A percentile compares a stretch with the other conserved stretches of the same genome.
Conservation (phyloP, 2,888 invertebrate species). For the Phytoseiulus persimilis region DNA sequence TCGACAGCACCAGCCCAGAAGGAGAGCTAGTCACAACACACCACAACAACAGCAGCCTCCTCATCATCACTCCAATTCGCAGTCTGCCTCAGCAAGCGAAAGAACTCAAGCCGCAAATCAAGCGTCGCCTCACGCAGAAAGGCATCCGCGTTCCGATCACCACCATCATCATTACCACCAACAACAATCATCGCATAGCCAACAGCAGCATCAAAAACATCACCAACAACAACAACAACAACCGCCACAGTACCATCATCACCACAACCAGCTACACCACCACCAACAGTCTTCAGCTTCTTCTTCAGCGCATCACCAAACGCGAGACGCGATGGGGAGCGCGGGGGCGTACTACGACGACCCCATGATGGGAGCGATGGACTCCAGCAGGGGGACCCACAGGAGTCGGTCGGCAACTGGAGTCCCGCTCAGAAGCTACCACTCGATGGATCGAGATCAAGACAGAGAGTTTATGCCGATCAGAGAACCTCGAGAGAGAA, state of each 20-base stretch:
- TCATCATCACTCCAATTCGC: constrained; percentile 5
- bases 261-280: not conserved
- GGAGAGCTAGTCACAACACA: constrained; percentile 17
- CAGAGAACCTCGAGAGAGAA: constrained; percentile 56
- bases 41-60: not conserved
- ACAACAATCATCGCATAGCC: constrained; percentile 18
- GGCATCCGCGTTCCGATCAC: constrained; percentile 8
- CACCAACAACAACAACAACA: not conserved
- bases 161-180: constrained; percentile 9
- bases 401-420: constrained; percentile 72
- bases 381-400: constrained; percentile 50
- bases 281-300: constrained; percentile 31
- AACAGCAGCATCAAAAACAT: not conserved
- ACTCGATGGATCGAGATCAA: constrained; percentile 60
- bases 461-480: constrained; percentile 80
- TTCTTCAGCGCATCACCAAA: constrained; percentile 7
- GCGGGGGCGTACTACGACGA: constrained; percentile 32
- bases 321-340: constrained; percentile 36
- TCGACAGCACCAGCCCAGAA: constrained; percentile 37
- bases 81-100: not conserved
- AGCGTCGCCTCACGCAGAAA: not conserved
- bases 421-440: constrained; percentile 55
- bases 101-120: not conserved
- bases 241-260: not conserved
- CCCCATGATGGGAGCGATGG: constrained; percentile 39